Evolutionary conservation across 2,888 invertebrate genomes (phyloP).

Genomic region (Sphaeridia pumilis): DNA sequence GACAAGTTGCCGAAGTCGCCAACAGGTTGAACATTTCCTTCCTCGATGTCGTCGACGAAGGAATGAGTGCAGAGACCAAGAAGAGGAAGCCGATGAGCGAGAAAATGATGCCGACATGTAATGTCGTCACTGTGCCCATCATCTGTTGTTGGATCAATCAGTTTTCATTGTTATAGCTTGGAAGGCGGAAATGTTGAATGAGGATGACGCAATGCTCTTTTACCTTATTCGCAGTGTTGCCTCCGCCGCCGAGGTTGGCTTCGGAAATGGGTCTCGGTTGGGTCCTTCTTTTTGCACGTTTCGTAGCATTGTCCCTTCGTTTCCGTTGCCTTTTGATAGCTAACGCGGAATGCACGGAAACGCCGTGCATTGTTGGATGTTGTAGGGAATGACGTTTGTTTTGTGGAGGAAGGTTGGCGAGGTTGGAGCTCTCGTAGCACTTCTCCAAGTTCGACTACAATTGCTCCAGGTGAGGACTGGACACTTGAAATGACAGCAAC

Average conservation of each 20-base stretch:
- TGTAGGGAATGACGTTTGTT: too few species aligned
- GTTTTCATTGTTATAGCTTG: too few species aligned
- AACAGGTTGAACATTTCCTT: conserved; percentile 24
- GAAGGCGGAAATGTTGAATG: too few species aligned
- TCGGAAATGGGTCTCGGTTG: conserved; percentile 3
- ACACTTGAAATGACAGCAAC: too few species aligned
- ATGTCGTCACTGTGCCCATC: conserved; percentile 75
- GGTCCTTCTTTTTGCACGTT: conserved; percentile 49
- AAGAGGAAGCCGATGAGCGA: conserved; percentile 37
- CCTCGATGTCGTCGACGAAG: conserved; percentile 10
- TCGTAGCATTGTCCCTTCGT: conserved; percentile 65
- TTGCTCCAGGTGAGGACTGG: too few species aligned
- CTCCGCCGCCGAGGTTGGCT: conserved; percentile 12
- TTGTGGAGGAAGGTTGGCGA: too few species aligned
- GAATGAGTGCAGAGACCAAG: conserved; percentile 30
- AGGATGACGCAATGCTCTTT: too few species aligned
- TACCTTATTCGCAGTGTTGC: conserved; percentile 13
- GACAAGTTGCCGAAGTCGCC: conserved; percentile 35
- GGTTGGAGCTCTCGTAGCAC: too few species aligned
- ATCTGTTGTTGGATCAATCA: too few species aligned
- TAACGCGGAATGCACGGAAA: conserved; percentile 81
- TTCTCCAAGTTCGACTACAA: too few species aligned
- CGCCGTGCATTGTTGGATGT: conserved; percentile 69
- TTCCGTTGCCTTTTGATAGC: conserved; percentile 83
- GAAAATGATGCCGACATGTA: conserved; percentile 78